phyloP scores from a whole-genome alignment of 2,888 invertebrate species.

The Trissolcus brochymenae region DNA sequence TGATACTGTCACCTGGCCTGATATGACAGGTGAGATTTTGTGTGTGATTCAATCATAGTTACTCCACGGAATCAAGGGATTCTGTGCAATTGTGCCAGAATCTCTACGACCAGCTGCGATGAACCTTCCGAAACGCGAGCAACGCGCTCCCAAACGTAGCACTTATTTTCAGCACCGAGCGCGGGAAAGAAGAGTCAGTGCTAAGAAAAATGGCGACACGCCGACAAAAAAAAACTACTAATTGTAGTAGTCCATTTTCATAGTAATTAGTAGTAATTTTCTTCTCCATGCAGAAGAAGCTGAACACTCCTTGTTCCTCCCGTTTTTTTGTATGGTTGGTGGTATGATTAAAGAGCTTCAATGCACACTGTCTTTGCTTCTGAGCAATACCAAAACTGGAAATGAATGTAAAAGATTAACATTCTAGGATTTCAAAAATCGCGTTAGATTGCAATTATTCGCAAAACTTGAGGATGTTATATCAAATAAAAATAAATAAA shows the following conservation, averaged over 20 bases:
- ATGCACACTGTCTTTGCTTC: slow-evolving; percentile 81
- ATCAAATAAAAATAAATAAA: background rate
- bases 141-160: slow-evolving; percentile 64
- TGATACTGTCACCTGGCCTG: slow-evolving; percentile 54
- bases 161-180: slow-evolving; percentile 63
- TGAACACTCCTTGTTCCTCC: slow-evolving; percentile 82
- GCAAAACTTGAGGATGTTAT: background rate
- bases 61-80: slow-evolving; percentile 70
- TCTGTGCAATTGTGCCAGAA: slow-evolving; percentile 62
- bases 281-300: slow-evolving; percentile 72
- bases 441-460: background rate
- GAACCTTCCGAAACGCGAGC: slow-evolving; percentile 71
- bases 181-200: slow-evolving; percentile 59
- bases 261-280: too few relatives aligned
- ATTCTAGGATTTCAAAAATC: background rate
- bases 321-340: slow-evolving; percentile 88
- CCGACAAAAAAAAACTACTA: slow-evolving; percentile 9
- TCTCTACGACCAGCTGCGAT: slow-evolving; percentile 70
- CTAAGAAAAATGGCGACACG: slow-evolving; percentile 57
- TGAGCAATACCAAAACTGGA: slow-evolving; percentile 81
- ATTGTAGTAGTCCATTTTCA: too few relatives aligned
- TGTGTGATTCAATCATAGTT: slow-evolving; percentile 69
- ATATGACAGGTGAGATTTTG: slow-evolving; percentile 68
- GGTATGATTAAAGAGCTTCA: slow-evolving; percentile 86
- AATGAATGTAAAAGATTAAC: background rate